A percentile compares a stretch with the other conserved stretches of the same genome.
Conservation (phyloP, 2,888 invertebrate genomes). For the Tipula vernalis region DNA sequence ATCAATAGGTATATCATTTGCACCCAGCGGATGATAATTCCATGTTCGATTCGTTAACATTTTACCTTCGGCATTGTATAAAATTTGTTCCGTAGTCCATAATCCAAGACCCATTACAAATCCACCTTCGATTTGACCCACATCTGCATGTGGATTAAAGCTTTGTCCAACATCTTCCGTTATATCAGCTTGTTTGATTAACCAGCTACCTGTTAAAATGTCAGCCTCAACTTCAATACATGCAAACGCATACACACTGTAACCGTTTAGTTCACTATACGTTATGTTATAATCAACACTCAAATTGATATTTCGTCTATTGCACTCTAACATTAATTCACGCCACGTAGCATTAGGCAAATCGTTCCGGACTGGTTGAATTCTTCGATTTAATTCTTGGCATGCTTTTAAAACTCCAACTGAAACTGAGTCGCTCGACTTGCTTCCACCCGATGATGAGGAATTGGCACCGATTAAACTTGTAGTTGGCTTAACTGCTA, state of each 20-base stretch:
- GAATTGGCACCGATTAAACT: constrained; percentile 53
- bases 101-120: constrained; percentile 67
- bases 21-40: constrained; percentile 67
- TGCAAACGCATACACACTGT: constrained; percentile 50
- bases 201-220: constrained; percentile 61
- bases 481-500: constrained; percentile 53
- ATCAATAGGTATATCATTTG: constrained; percentile 66
- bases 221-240: constrained; percentile 65
- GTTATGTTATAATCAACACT: constrained; percentile 48
- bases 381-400: constrained; percentile 43
- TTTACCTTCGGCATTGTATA: constrained; percentile 49
- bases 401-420: constrained; percentile 41
- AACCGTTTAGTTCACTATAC: constrained; percentile 40
- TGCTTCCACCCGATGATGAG: constrained; percentile 53
- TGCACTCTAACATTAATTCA: constrained; percentile 42
- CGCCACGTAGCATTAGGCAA: constrained; percentile 44
- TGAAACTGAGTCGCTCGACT: constrained; percentile 57
- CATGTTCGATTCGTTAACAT: constrained; percentile 66
- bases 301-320: constrained; percentile 41
- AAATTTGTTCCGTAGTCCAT: constrained; percentile 59
- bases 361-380: constrained; percentile 45
- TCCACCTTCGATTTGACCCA: constrained; percentile 67
- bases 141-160: constrained; percentile 57
- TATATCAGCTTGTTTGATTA: constrained; percentile 53
- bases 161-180: constrained; percentile 64